A percentile compares a stretch with the other conserved stretches of the same genome.
Conservation (phyloP, 2,113 vertebrate species). For the Equus przewalskii region DNA sequence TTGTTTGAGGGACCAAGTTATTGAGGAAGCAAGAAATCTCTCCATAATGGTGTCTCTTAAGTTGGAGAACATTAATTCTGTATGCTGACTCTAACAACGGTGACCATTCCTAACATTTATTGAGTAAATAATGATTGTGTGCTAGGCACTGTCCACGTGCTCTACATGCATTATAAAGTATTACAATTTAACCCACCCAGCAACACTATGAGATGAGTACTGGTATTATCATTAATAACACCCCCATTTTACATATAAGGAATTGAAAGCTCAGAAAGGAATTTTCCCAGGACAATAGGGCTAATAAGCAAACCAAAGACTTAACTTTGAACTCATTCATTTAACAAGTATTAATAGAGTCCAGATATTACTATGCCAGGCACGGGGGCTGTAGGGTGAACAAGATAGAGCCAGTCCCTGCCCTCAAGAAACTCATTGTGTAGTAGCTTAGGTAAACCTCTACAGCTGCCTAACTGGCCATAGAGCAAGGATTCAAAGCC, state of each 20-base stretch:
- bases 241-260: slow-evolving; percentile 1
- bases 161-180: background rate
- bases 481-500: background rate
- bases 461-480: background rate
- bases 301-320: slow-evolving; percentile 47
- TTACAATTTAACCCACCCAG: slow-evolving; percentile 13
- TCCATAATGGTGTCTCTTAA: background rate
- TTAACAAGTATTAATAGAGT: slow-evolving; percentile 16
- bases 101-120: background rate
- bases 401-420: background rate
- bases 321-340: slow-evolving; percentile 8
- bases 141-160: background rate
- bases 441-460: background rate
- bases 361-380: background rate
- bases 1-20: background rate
- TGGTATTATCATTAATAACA: slow-evolving; percentile 16
- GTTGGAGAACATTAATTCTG: background rate
- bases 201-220: background rate
- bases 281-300: background rate
- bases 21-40: background rate
- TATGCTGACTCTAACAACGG: background rate
- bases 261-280: slow-evolving; percentile 12
- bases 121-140: background rate
- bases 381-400: background rate
- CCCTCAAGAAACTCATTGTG: background rate